Conservation (phyloP, 2,797 vertebrate species). For the Microtus agrestis region DNA sequence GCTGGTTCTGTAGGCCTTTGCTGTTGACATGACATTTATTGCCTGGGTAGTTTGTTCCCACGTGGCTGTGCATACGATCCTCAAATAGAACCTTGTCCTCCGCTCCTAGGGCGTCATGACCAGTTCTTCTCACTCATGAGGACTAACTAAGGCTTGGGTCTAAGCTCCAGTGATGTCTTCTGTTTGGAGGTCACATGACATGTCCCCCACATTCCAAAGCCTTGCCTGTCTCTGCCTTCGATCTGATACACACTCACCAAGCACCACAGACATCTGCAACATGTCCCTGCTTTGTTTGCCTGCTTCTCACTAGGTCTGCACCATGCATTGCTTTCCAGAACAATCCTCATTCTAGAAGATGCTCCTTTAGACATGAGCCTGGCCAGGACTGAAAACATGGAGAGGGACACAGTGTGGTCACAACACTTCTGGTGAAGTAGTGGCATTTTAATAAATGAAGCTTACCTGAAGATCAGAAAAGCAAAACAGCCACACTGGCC, state of each 20-base stretch:
- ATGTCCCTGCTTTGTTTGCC: neutral
- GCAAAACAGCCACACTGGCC: too few species aligned
- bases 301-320: neutral
- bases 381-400: too few species aligned
- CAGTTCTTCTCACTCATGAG: neutral
- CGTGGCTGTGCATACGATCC: neutral
- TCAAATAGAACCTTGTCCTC: neutral
- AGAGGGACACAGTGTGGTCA: too few species aligned
- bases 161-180: neutral
- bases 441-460: too few species aligned
- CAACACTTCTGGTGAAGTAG: neutral
- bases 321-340: neutral
- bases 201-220: neutral
- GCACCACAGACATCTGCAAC: neutral
- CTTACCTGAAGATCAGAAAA: too few species aligned
- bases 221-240: neutral
- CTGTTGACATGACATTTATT: accelerated
- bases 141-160: neutral
- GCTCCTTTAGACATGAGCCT: neutral
- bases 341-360: neutral
- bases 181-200: neutral
- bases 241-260: neutral
- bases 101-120: neutral
- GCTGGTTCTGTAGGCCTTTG: neutral
- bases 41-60: neutral